phyloP scores from a whole-genome alignment of 2,113 vertebrate genomes.

The Speoplatyrhinus poulsoni region DNA sequence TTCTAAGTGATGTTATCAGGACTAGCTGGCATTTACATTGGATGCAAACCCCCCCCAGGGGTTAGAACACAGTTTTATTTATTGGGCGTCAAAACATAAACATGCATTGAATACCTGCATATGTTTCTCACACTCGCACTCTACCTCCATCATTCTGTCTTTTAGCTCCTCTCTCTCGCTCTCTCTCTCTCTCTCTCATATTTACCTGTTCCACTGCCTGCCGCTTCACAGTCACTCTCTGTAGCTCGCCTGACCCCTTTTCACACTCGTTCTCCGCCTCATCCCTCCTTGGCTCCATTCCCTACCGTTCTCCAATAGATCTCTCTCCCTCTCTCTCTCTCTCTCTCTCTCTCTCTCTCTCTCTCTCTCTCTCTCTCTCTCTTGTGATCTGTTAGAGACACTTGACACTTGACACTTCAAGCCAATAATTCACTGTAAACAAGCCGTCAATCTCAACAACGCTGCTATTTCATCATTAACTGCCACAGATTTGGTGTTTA shows the following conservation, averaged over 20 bases:
- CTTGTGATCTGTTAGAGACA: constrained; percentile 39
- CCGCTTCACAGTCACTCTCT: no score
- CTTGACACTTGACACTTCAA: constrained; percentile 23
- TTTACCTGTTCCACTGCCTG: no score
- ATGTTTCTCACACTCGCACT: constrained; percentile 8
- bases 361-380: constrained; percentile 25
- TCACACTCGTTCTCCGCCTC: constrained; percentile 14
- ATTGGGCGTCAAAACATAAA: neutral
- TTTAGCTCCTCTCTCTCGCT: constrained; percentile 4
- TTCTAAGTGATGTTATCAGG: constrained; percentile 49
- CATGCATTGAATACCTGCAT: neutral
- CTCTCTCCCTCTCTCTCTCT: constrained; percentile 17
- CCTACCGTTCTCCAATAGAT: constrained; percentile 13
- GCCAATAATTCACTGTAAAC: constrained; percentile 25
- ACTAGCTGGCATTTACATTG: constrained; percentile 40
- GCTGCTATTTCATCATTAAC: constrained; percentile 19
- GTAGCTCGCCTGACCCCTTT: neutral
- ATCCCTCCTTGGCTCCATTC: constrained; percentile 41
- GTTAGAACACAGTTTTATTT: neutral
- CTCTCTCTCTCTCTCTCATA: constrained; percentile 16
- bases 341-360: constrained; percentile 20
- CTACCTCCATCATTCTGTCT: neutral
- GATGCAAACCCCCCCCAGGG: neutral
- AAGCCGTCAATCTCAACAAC: constrained; percentile 27
- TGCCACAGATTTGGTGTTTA: constrained; percentile 4